Evolutionary conservation across 1,140 invertebrate genomes (phyloP).

Genomic region (Limonius californicus): DNA sequence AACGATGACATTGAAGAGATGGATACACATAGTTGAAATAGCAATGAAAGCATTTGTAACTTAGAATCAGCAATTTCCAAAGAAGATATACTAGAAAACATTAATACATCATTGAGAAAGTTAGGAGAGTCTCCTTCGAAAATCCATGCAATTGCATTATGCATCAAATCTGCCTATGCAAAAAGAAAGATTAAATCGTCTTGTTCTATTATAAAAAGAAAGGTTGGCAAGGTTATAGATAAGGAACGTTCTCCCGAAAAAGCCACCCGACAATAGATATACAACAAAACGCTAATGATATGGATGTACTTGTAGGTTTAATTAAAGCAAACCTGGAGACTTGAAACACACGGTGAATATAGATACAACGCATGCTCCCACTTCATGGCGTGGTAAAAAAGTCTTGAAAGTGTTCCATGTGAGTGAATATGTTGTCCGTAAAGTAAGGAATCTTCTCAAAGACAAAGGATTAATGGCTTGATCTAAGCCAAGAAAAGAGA

Average conservation of each 20-base stretch:
- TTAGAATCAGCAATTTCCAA: background rate
- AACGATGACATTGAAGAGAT: background rate
- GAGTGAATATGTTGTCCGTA: background rate
- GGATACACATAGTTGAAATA: background rate
- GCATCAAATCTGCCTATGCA: background rate
- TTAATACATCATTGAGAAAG: background rate
- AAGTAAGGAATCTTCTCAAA: too few species aligned
- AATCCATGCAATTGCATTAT: background rate
- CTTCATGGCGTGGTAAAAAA: background rate
- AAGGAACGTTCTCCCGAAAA: background rate
- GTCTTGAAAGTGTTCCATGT: background rate
- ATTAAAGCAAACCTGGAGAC: too few species aligned
- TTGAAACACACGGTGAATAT: too few species aligned
- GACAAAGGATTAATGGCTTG: background rate
- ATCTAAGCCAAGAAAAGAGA: too few species aligned
- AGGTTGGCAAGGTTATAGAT: background rate
- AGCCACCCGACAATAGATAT: background rate
- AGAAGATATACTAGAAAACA: background rate
- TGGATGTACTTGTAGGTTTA: background rate
- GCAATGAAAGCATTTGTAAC: too few species aligned
- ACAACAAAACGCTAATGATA: background rate
- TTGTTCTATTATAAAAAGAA: background rate
- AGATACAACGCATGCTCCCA: background rate
- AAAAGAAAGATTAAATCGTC: background rate
- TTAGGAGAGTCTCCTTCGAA: background rate